Evolutionary conservation across 1,140 invertebrate species (phyloP), one percentile per base, ranked within the genome.

Genomic region (Mactra quadrangularis): DNA sequence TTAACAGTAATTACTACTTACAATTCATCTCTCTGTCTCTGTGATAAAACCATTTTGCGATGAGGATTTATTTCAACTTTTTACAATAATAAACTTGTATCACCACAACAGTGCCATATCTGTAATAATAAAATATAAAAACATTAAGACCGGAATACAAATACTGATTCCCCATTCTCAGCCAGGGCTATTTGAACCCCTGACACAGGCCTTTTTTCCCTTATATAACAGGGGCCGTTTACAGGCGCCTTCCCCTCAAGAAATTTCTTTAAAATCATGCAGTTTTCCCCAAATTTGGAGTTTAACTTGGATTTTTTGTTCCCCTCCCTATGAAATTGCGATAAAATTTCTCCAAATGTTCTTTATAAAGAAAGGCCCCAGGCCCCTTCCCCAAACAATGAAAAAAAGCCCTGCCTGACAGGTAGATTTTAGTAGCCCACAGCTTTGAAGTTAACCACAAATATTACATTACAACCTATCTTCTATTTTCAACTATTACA

Each of bases 1-100:
- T 29, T 27, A 62, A 17, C 7, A 7, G 25, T 9, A 55, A 41
- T 41, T 15, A 74, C 35, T 86, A 94, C 97, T 98, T 95, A 99
- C 97, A 99, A 95, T 96, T 99, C 98, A 95, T 99, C 98, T 95
- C 97, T 96, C 96, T 99, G 98, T 95, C 97, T 96, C 95, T 98
- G 97, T 94, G 98, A 98, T 95, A 99, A 96, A 95, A 98, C 97
- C 98, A 99, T 99, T 97, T 88, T 62, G 57, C 31, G n/a, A n/a
- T n/a, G n/a, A 50, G 13, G 6, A 50, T 52, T 22, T 68, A n/a
- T 3, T 9, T 3, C 17, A 6, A 15, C 35, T 50, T 52, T 41
- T 35, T 27, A 66, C 38, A 47, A 53, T 25, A 33, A 33, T 7
- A 11, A 47, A 3, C 31, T 27, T 29, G 47, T 41, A 64, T 64